phyloP scores from a whole-genome alignment of 30 jellyfish, hydroid and myxozoan species.

The Nemopilema nomurai region DNA sequence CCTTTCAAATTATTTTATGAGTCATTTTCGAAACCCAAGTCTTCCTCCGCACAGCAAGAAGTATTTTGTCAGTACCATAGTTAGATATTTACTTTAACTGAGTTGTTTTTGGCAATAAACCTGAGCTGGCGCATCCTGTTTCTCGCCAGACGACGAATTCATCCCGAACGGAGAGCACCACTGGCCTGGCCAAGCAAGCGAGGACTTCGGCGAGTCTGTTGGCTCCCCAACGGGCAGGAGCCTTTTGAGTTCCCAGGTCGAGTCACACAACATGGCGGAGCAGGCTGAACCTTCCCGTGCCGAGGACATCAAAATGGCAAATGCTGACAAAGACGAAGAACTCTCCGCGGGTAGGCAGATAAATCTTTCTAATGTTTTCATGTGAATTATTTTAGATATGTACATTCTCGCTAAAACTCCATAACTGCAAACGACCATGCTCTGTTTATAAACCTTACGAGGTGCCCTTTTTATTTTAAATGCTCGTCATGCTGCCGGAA shows the following conservation, averaged over 20 bases:
- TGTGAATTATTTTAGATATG: too few species aligned
- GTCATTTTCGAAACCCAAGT: too few species aligned
- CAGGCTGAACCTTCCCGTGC: background rate
- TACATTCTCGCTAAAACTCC: too few species aligned
- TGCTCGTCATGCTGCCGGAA: too few species aligned
- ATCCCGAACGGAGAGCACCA: conserved; percentile 52
- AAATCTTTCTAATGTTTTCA: background rate
- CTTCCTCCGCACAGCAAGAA: too few species aligned
- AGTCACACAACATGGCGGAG: conserved; percentile 17
- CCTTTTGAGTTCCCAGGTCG: conserved; percentile 58
- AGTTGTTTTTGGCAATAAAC: background rate
- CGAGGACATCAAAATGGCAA: background rate
- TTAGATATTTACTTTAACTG: background rate
- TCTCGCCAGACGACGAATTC: conserved; percentile 28
- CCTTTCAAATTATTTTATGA: too few species aligned
- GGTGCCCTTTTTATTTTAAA: too few species aligned
- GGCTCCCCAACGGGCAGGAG: conserved; percentile 50
- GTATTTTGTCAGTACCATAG: too few species aligned
- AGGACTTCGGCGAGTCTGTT: background rate
- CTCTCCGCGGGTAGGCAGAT: background rate
- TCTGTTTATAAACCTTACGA: too few species aligned
- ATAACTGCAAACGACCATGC: too few species aligned
- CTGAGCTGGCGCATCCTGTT: background rate
- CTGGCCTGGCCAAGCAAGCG: conserved; percentile 35
- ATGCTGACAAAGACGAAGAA: background rate